Conservation (phyloP, 2,888 invertebrate species). For the Brachyptera risi region DNA sequence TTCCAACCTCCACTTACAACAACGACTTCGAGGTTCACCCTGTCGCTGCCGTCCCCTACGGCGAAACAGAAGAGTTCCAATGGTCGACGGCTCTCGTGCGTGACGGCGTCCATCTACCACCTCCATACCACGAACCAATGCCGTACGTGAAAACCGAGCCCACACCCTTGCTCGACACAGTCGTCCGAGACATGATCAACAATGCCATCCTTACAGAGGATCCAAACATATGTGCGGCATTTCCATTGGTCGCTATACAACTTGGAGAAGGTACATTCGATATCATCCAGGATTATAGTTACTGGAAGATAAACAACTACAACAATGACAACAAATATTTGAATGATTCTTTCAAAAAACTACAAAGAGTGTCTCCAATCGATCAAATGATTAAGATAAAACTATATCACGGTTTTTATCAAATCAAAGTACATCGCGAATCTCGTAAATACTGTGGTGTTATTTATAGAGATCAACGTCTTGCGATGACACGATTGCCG, state of each 20-base stretch:
- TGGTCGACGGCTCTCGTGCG: not conserved
- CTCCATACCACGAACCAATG: not conserved
- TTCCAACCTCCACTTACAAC: not conserved
- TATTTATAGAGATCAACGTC: not conserved
- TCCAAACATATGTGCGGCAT: not conserved
- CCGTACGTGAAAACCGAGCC: not conserved
- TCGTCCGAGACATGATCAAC: not conserved
- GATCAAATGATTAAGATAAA: conserved; percentile 12
- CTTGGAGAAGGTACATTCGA: not conserved
- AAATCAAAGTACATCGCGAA: not conserved
- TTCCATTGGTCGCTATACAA: not conserved
- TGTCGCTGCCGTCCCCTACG: not conserved
- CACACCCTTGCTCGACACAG: not conserved
- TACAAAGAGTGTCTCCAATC: conserved; percentile 1
- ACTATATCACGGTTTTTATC: not conserved
- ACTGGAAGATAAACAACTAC: not conserved
- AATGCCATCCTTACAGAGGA: not conserved
- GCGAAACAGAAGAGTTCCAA: not conserved
- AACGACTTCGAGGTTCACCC: not conserved
- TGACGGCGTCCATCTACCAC: not conserved
- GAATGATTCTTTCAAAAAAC: not conserved
- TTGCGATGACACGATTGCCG: conserved; percentile 8
- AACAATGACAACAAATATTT: not conserved
- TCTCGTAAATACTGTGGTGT: not conserved
- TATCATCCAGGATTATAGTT: not conserved